Conservation (phyloP, 2,113 vertebrate species). For the Hippopotamus amphibius region DNA sequence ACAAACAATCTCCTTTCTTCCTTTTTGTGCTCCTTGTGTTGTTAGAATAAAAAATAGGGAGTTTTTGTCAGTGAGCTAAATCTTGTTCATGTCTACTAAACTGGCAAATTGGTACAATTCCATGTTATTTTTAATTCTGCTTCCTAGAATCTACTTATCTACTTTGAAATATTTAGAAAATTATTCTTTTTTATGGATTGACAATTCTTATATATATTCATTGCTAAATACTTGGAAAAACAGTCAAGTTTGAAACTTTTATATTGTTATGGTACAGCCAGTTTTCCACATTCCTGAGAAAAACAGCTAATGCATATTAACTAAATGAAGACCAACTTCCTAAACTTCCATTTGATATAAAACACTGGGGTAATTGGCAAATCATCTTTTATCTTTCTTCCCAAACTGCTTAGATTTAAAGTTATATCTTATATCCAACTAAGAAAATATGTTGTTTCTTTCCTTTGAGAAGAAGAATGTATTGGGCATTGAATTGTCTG, state of each 20-base stretch:
- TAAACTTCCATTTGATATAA: background rate
- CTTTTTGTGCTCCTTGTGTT: background rate
- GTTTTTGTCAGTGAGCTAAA: background rate
- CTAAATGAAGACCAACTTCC: background rate
- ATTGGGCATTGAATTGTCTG: background rate
- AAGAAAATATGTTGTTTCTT: background rate
- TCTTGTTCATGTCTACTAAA: conserved; percentile 38
- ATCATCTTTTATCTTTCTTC: background rate
- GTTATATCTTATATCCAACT: background rate
- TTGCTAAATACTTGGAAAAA: conserved; percentile 34
- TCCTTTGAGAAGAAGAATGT: conserved; percentile 16
- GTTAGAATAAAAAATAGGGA: conserved; percentile 47
- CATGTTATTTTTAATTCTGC: conserved; percentile 56
- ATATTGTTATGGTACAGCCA: background rate
- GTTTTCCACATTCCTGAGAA: background rate
- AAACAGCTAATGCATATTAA: background rate
- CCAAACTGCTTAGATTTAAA: background rate
- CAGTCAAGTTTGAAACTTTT: background rate
- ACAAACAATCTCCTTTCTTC: conserved; percentile 31
- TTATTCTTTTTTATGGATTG: conserved; percentile 8
- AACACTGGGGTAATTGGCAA: background rate
- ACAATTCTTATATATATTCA: background rate
- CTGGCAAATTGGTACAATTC: conserved; percentile 25
- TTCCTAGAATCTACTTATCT: conserved; percentile 52
- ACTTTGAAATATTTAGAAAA: conserved; percentile 47